Percentiles rank a stretch among this genome's conserved stretches.
Conservation (phyloP, 1,140 invertebrate species). For the Euura saliciscinereae region DNA sequence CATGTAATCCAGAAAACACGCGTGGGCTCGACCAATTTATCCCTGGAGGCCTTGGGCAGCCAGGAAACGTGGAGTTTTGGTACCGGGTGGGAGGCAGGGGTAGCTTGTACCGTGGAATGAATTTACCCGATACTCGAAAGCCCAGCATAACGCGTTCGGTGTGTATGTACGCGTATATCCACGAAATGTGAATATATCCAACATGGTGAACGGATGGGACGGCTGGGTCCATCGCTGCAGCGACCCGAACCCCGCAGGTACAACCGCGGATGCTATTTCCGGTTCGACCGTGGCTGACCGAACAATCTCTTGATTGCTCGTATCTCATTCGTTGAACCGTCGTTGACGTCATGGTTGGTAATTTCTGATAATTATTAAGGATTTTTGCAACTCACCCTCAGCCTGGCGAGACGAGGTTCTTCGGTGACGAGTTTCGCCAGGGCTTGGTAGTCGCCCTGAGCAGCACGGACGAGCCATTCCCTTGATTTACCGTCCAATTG, state of each 20-base stretch:
- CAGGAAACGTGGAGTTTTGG: constrained; percentile 18
- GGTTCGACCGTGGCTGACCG: too few species aligned
- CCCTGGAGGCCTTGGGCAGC: constrained; percentile 45
- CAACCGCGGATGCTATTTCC: too few species aligned
- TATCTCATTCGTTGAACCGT: too few species aligned
- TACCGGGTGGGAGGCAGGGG: constrained; percentile 23
- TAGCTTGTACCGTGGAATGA: constrained; percentile 54
- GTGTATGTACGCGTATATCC: neutral
- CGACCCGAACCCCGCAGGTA: too few species aligned
- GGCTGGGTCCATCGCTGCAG: neutral
- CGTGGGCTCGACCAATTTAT: constrained; percentile 56
- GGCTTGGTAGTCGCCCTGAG: constrained; percentile 82
- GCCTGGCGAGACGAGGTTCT: constrained; percentile 77
- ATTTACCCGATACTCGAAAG: constrained; percentile 36
- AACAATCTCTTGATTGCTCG: too few species aligned
- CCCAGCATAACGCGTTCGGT: neutral
- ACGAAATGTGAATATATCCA: neutral
- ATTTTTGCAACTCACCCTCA: constrained; percentile 71
- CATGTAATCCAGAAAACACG: constrained; percentile 57
- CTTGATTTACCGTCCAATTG: constrained; percentile 73
- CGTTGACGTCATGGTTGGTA: neutral
- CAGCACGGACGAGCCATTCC: constrained; percentile 84
- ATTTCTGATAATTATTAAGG: neutral
- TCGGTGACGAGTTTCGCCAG: constrained; percentile 81
- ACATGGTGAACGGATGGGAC: neutral